A percentile compares a stretch with the other conserved stretches of the same genome.
Conservation (phyloP, 2,797 vertebrate species). For the Notolabrus celidotus region DNA sequence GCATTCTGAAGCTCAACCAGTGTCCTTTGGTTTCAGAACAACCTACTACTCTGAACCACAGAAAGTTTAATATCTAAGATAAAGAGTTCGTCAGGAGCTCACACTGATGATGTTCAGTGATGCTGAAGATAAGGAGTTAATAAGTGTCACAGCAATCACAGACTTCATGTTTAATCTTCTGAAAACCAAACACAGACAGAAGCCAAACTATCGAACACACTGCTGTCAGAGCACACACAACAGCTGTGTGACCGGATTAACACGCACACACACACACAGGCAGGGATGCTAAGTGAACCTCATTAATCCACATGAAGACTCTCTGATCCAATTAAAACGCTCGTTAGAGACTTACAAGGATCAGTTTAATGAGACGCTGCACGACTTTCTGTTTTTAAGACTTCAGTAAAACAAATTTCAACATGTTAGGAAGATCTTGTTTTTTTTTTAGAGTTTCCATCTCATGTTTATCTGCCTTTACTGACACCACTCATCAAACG, state of each 20-base stretch:
- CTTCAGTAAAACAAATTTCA: not conserved
- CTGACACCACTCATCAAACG: too few species aligned
- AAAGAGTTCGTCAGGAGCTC: not conserved
- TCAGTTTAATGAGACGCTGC: constrained; percentile 11
- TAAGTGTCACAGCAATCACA: not conserved
- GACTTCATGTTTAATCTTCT: constrained; percentile 13
- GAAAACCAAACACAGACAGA: constrained; percentile 15
- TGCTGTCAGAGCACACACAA: constrained; percentile 29
- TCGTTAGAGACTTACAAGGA: constrained; percentile 12
- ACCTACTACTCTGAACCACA: too few species aligned
- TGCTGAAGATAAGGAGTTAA: not conserved
- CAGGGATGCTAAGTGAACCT: constrained; percentile 34
- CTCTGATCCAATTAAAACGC: constrained; percentile 35
- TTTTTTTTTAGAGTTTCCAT: too few species aligned
- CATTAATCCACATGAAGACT: constrained; percentile 34
- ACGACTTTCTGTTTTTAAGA: constrained; percentile 38
- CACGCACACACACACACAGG: constrained; percentile 21
- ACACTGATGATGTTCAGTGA: not conserved
- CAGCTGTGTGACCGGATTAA: constrained; percentile 47
- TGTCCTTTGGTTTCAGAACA: too few species aligned
- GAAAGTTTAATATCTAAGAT: not conserved
- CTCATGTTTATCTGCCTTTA: too few species aligned
- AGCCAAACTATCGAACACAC: constrained; percentile 38
- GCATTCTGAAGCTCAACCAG: too few species aligned
- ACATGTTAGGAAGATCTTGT: too few species aligned